Conservation (phyloP, 2,888 invertebrate genomes). For the Drosophila nr. perissopoda region DNA sequence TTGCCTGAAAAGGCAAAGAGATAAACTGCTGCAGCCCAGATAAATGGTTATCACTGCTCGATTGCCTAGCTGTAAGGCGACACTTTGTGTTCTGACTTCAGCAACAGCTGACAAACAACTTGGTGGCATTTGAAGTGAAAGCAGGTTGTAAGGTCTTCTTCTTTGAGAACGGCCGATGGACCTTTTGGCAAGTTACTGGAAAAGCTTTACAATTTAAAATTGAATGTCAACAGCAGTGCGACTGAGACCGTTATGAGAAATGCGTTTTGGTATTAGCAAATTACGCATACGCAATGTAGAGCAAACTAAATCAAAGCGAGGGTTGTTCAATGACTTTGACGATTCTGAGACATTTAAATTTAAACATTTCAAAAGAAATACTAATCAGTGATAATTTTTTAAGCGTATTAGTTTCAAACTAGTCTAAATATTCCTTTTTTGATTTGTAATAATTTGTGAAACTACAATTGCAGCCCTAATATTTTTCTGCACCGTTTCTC, state of each 20-base stretch:
- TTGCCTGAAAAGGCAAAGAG: slow-evolving; percentile 28
- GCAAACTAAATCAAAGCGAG: slow-evolving; percentile 5
- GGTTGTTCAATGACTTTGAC: not conserved
- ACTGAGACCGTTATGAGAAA: slow-evolving; percentile 25
- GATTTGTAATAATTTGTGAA: not conserved
- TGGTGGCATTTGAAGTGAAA: slow-evolving; percentile 3
- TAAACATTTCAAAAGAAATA: not conserved
- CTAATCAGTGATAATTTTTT: not conserved
- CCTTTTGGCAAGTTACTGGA: slow-evolving; percentile 22
- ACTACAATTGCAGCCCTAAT: slow-evolving; percentile 8
- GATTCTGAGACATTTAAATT: accelerated
- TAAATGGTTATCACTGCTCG: slow-evolving; percentile 53
- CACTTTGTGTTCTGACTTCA: slow-evolving; percentile 53
- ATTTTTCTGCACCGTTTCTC: slow-evolving; percentile 1
- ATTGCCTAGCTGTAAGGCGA: slow-evolving; percentile 56
- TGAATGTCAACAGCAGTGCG: slow-evolving; percentile 6
- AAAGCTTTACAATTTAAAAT: slow-evolving; percentile 1
- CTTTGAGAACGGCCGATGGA: slow-evolving; percentile 36
- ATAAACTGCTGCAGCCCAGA: slow-evolving; percentile 44
- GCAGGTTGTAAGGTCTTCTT: no score
- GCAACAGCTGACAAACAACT: slow-evolving; percentile 19
- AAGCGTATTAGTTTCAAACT: not conserved
- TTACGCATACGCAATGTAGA: slow-evolving; percentile 45
- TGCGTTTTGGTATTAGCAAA: slow-evolving; percentile 1
- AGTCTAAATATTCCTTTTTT: not conserved